These are phyloP conservation scores for Lagenorhynchus albirostris DNA, from an alignment of 2,113 vertebrate genomes.

Conservation along the genomic window DNA sequence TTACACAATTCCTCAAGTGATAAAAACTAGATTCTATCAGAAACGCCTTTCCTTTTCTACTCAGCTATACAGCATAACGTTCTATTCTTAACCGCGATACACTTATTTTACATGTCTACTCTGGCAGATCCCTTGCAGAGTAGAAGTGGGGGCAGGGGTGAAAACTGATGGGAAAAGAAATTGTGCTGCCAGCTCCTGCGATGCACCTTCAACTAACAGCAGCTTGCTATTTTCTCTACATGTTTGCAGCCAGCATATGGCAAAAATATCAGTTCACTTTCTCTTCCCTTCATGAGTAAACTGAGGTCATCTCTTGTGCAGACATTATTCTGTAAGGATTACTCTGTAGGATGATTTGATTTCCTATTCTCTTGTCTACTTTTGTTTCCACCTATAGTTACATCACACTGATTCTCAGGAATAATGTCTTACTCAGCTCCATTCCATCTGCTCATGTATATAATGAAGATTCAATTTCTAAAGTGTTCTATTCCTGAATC, in stretches of 20 bases:
- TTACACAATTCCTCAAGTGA: not conserved
- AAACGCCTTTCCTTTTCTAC: conserved; percentile 3
- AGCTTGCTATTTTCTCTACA: not conserved
- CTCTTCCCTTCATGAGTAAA: not conserved
- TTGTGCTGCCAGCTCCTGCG: conserved; percentile 37
- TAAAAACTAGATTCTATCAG: not conserved
- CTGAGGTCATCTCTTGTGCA: not conserved
- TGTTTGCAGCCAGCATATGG: conserved; percentile 1
- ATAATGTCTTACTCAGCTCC: conserved; percentile 46
- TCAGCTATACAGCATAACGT: not conserved
- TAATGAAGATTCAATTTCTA: conserved; percentile 42
- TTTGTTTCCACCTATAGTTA: conserved; percentile 61
- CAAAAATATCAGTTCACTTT: not conserved
- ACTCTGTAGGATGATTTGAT: conserved; percentile 57
- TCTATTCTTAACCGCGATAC: conserved; percentile 4
- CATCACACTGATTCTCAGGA: conserved; percentile 54
- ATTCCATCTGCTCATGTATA: not conserved
- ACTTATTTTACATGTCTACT: conserved; percentile 19
- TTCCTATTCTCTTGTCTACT: conserved; percentile 56
- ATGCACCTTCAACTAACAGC: not conserved
- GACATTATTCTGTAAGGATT: conserved; percentile 28
- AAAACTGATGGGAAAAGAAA: conserved; percentile 46
- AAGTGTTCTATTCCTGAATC: not conserved
- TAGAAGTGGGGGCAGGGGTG: not conserved
- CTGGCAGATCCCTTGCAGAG: not conserved